These are phyloP conservation scores for Leptinotarsa texana DNA, from an alignment of 1,140 invertebrate species.

Conservation along the genomic window DNA sequence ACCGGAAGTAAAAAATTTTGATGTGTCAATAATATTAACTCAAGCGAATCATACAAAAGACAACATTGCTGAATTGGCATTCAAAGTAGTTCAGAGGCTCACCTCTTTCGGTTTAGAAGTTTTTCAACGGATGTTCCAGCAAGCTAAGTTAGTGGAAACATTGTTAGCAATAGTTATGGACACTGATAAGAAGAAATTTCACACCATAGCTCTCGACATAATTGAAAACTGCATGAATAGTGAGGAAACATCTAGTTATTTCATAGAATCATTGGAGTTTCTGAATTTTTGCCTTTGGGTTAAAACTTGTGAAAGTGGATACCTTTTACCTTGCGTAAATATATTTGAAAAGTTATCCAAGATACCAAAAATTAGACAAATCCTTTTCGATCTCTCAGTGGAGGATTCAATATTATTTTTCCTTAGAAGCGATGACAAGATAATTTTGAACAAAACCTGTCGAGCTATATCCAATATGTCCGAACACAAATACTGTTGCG, in stretches of 20 bases:
- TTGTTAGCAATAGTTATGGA: slow-evolving; percentile 41
- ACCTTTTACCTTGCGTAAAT: slow-evolving; percentile 28
- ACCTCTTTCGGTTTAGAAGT: slow-evolving; percentile 35
- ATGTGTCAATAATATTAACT: slow-evolving; percentile 31
- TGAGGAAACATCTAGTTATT: slow-evolving; percentile 40
- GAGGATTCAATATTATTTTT: slow-evolving; percentile 45
- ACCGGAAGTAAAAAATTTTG: slow-evolving; percentile 33
- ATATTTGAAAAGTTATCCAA: slow-evolving; percentile 41
- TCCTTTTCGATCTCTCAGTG: slow-evolving; percentile 46
- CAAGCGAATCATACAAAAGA: slow-evolving; percentile 33
- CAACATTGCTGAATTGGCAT: slow-evolving; percentile 26
- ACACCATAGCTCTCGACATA: slow-evolving; percentile 34
- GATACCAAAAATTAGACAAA: slow-evolving; percentile 41
- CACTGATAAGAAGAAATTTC: slow-evolving; percentile 26
- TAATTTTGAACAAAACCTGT: slow-evolving; percentile 42
- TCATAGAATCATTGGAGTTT: slow-evolving; percentile 44
- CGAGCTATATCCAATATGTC: slow-evolving; percentile 41
- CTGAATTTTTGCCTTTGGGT: slow-evolving; percentile 46
- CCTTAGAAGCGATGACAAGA: slow-evolving; percentile 39
- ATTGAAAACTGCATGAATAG: slow-evolving; percentile 40
- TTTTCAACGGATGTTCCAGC: slow-evolving; percentile 33
- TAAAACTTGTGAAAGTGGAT: slow-evolving; percentile 39
- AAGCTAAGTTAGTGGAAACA: slow-evolving; percentile 38
- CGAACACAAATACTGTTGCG: slow-evolving; percentile 45
- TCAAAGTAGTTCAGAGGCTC: slow-evolving; percentile 37